These are phyloP conservation scores for Drosophila pectinifera DNA, from an alignment of 1,140 invertebrate species.

Conservation along the genomic window DNA sequence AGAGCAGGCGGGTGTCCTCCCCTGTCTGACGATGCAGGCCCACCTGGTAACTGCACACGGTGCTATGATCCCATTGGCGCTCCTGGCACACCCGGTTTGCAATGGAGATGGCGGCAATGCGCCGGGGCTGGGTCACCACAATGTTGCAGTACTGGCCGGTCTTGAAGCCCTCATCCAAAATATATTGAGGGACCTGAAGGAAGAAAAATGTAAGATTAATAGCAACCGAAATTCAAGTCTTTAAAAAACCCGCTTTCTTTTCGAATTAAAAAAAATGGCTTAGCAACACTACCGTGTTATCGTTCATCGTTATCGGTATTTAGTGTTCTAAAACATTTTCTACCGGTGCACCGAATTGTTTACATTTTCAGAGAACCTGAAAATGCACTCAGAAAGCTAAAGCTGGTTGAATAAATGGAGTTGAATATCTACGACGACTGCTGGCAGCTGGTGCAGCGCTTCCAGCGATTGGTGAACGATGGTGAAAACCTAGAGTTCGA, in stretches of 20 bases:
- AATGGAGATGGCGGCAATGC: conserved; percentile 95
- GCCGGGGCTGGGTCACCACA: conserved; percentile 95
- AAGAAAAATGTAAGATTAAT: neutral
- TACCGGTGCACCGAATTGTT: conserved; percentile 9
- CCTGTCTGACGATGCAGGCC: conserved; percentile 58
- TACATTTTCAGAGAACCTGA: conserved; percentile 8
- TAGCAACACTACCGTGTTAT: neutral
- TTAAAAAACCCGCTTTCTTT: neutral
- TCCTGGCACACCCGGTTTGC: conserved; percentile 94
- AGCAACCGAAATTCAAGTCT: neutral
- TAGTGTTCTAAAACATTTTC: neutral
- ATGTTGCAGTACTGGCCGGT: conserved; percentile 88
- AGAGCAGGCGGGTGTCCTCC: conserved; percentile 92
- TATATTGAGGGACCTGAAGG: conserved; percentile 92
- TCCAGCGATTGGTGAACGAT: conserved; percentile 33
- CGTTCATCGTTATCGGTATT: conserved; percentile 1
- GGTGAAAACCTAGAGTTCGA: conserved; percentile 41
- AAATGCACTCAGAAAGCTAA: neutral
- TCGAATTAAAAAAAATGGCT: neutral
- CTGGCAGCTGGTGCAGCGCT: conserved; percentile 54
- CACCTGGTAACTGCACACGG: conserved; percentile 94
- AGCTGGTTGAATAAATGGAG: conserved; percentile 39
- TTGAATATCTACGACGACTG: conserved; percentile 53
- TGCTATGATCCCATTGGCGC: conserved; percentile 91
- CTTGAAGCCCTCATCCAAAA: conserved; percentile 91